phyloP scores from a whole-genome alignment of 2,797 vertebrate genomes.

The Rhinella marina region DNA sequence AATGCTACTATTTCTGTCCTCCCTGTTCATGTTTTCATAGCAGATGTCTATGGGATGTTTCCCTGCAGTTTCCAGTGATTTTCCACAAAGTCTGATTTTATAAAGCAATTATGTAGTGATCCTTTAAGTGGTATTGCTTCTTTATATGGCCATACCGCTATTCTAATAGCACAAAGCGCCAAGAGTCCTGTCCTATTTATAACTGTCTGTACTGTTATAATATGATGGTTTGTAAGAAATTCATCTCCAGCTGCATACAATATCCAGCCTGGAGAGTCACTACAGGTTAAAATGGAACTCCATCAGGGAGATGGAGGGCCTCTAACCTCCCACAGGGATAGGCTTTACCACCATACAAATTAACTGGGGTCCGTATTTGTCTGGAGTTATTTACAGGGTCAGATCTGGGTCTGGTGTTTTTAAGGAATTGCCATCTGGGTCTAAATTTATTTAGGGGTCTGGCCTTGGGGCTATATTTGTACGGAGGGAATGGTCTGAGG shows the following conservation, averaged over 20 bases:
- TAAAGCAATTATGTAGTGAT: not conserved
- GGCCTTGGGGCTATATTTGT: no score
- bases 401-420: no score
- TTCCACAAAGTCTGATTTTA: not conserved
- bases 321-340: no score
- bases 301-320: no score
- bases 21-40: not conserved
- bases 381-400: no score
- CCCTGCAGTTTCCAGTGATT: not conserved
- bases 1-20: not conserved
- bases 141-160: slow-evolving; percentile 4
- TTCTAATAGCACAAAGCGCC: not conserved
- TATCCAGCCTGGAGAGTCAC: not conserved
- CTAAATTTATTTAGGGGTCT: no score
- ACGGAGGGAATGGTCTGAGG: not conserved
- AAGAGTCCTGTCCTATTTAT: not conserved
- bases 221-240: not conserved
- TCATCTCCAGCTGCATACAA: not conserved
- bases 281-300: not conserved
- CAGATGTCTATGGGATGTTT: not conserved
- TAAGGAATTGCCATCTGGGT: no score
- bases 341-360: no score
- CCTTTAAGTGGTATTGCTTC: not conserved
- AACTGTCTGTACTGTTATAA: not conserved
- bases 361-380: no score